phyloP scores from a whole-genome alignment of 2,888 invertebrate species.

The Leucozona laternaria region DNA sequence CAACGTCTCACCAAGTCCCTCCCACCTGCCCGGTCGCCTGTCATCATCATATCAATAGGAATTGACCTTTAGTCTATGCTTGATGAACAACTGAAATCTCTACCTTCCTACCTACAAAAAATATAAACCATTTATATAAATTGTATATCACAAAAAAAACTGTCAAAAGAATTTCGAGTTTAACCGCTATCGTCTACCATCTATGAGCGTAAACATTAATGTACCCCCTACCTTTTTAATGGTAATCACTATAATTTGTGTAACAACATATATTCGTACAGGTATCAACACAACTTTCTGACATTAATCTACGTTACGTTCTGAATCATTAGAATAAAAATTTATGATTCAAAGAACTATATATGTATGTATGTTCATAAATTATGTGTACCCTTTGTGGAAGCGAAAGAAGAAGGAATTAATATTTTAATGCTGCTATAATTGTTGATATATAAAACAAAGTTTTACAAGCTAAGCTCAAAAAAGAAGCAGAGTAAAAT shows the following conservation, averaged over 20 bases:
- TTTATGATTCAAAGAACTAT: conserved; percentile 2
- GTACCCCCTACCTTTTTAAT: neutral
- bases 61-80: neutral
- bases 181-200: neutral
- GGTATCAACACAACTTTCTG: neutral
- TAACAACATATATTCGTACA: too few relatives aligned
- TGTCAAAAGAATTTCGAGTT: neutral
- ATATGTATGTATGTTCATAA: neutral
- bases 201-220: neutral
- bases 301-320: neutral
- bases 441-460: neutral
- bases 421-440: conserved; percentile 25
- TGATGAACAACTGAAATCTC: neutral
- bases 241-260: neutral
- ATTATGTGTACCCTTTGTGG: neutral
- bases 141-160: too few relatives aligned
- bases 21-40: too few relatives aligned
- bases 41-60: neutral
- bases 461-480: neutral
- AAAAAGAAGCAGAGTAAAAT: neutral
- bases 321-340: neutral
- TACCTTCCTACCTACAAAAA: neutral
- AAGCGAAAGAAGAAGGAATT: conserved; percentile 1
- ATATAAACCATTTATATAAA: neutral
- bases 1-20: too few relatives aligned